Evolutionary conservation across 2,888 invertebrate genomes (phyloP).

Genomic region (Trissolcus japonicus): DNA sequence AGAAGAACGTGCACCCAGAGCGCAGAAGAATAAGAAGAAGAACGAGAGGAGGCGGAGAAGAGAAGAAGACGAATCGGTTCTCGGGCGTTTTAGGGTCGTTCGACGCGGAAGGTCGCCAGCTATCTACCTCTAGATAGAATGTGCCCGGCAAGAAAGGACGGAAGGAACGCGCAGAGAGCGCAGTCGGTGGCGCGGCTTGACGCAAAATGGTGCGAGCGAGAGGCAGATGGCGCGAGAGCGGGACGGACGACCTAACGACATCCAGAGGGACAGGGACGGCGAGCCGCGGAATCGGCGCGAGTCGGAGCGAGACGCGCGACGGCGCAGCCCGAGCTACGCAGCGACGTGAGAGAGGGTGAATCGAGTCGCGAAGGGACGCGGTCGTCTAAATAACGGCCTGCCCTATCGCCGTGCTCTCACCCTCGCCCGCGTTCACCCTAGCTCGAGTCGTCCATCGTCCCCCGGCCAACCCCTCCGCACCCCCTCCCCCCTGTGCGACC

Average conservation of each 20-base stretch:
- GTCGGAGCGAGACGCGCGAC: constrained; percentile 19
- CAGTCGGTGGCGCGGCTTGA: constrained; percentile 27
- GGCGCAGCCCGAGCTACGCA: constrained; percentile 31
- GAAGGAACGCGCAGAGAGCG: constrained; percentile 30
- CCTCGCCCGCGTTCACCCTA: constrained; percentile 49
- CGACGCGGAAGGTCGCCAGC: constrained; percentile 35
- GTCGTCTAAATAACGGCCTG: constrained; percentile 62
- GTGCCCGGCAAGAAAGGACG: constrained; percentile 41
- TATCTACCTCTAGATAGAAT: constrained; percentile 19
- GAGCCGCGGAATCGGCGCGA: background rate
- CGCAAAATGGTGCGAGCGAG: constrained; percentile 46
- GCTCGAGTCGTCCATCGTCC: constrained; percentile 38
- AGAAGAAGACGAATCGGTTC: constrained; percentile 40
- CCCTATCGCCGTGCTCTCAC: constrained; percentile 60
- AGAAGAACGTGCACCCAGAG: background rate
- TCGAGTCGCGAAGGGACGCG: constrained; percentile 58
- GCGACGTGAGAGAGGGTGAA: constrained; percentile 30
- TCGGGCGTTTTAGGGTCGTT: constrained; percentile 50
- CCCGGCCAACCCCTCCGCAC: constrained; percentile 17
- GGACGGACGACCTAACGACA: constrained; percentile 44
- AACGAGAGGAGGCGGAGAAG: constrained; percentile 6
- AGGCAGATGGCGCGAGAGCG: constrained; percentile 36
- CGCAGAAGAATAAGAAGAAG: constrained; percentile 11
- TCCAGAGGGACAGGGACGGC: constrained; percentile 54
- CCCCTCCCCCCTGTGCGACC: too few species aligned